A percentile compares a stretch with the other conserved stretches of the same genome.
Conservation (phyloP, 2,113 vertebrate species). For the Neoarius graeffei region DNA sequence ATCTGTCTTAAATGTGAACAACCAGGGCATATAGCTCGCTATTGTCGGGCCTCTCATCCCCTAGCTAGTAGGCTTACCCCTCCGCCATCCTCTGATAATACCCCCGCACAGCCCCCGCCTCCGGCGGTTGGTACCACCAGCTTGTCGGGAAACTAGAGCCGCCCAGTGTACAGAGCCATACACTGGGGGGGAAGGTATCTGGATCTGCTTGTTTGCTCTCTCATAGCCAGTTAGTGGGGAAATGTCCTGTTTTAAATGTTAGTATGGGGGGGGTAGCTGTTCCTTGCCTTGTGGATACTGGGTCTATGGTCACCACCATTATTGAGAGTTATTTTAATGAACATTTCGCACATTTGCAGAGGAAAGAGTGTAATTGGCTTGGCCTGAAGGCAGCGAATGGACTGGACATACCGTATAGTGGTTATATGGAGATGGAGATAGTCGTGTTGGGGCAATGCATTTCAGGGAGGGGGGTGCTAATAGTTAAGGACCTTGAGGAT, state of each 20-base stretch:
- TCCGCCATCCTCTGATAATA: too few species aligned
- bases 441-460: constrained; percentile 18
- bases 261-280: not conserved
- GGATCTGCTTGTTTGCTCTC: too few species aligned
- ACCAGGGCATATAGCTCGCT: constrained; percentile 1
- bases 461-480: not conserved
- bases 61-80: too few species aligned
- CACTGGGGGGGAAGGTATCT: not conserved
- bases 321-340: constrained; percentile 23
- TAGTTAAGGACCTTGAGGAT: constrained; percentile 16
- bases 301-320: constrained; percentile 17
- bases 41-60: not conserved
- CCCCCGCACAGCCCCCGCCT: too few species aligned
- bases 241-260: constrained; percentile 18
- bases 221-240: not conserved
- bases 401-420: not conserved
- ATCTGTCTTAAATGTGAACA: constrained; percentile 16
- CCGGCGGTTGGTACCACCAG: too few species aligned
- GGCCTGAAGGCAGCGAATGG: constrained; percentile 34
- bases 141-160: not conserved
- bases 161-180: not conserved
- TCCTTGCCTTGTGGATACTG: constrained; percentile 21
- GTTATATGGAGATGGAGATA: not conserved
- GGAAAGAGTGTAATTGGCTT: constrained; percentile 26
- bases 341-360: not conserved